Conservation (phyloP, 2,797 vertebrate species). For the Neosilurus mollespiculum region DNA sequence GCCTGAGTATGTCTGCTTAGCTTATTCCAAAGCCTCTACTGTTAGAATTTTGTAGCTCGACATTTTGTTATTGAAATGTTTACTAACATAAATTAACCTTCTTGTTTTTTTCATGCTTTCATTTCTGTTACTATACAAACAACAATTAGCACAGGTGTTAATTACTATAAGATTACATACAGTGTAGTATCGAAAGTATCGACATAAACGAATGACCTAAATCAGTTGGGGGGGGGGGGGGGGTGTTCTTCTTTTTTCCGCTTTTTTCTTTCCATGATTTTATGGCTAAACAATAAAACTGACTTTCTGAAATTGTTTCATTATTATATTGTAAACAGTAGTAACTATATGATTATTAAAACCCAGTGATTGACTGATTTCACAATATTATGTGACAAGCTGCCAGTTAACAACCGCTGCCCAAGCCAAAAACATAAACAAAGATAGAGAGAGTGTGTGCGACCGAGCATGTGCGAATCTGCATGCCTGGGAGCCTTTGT, state of each 20-base stretch:
- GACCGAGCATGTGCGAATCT: conserved; percentile 25
- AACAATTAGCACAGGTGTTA: not conserved
- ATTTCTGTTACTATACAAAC: not conserved
- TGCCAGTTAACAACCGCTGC: not conserved
- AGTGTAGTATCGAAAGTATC: not conserved
- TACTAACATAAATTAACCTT: not conserved
- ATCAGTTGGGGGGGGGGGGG: not conserved
- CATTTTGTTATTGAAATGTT: not conserved
- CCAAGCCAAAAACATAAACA: not conserved
- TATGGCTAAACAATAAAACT: not conserved
- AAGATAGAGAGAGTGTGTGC: not conserved
- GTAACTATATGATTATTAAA: not conserved
- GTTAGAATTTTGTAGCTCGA: not conserved
- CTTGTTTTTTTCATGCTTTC: not conserved
- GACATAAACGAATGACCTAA: not conserved
- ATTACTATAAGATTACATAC: not conserved
- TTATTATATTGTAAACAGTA: not conserved
- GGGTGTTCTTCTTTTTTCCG: not conserved
- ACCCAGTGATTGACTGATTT: conserved; percentile 11
- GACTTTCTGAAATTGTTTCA: not conserved
- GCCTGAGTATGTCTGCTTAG: not conserved
- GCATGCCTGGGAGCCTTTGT: conserved; percentile 38
- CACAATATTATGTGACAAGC: not conserved
- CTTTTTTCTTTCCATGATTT: not conserved
- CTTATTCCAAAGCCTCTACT: not conserved